Percentiles rank a stretch among this genome's conserved stretches.
phyloP scores from a whole-genome alignment of 1,140 invertebrate species.

The Bombus pyrosoma region DNA sequence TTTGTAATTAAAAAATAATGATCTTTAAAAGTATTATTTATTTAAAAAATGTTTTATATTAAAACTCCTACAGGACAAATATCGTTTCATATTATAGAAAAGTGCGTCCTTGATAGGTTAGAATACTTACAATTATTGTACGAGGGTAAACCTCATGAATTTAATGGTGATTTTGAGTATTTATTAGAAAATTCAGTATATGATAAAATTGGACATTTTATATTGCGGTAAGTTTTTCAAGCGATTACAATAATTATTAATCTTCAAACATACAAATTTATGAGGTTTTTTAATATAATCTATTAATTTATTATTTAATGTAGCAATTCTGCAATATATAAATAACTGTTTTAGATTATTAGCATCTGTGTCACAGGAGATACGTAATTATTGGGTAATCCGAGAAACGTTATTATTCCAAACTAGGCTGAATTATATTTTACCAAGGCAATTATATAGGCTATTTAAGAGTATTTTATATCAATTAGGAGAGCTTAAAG shows the following conservation, averaged over 20 bases:
- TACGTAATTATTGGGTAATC: conserved; percentile 73
- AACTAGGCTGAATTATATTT: conserved; percentile 72
- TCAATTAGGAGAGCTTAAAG: conserved; percentile 61
- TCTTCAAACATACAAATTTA: conserved; percentile 11
- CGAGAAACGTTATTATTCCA: conserved; percentile 75
- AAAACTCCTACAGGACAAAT: conserved; percentile 70
- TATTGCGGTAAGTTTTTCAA: conserved; percentile 80
- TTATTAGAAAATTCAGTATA: conserved; percentile 84
- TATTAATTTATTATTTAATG: neutral
- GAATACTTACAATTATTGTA: conserved; percentile 75
- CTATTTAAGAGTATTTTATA: conserved; percentile 72
- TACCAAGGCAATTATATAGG: conserved; percentile 71
- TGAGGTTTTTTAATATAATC: neutral
- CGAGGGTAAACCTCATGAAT: conserved; percentile 63
- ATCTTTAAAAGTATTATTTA: conserved; percentile 3
- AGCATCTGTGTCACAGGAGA: conserved; percentile 67
- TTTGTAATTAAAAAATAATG: neutral
- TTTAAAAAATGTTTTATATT: conserved; percentile 77
- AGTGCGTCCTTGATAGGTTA: conserved; percentile 74
- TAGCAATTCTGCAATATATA: neutral
- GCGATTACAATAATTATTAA: conserved; percentile 62
- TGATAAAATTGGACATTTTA: conserved; percentile 84
- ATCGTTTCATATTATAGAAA: conserved; percentile 75
- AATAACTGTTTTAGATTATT: conserved; percentile 71
- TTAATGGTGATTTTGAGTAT: conserved; percentile 81